Evolutionary conservation across 1,140 invertebrate species (phyloP).

Genomic region (Meloidogyne chitwoodi): DNA sequence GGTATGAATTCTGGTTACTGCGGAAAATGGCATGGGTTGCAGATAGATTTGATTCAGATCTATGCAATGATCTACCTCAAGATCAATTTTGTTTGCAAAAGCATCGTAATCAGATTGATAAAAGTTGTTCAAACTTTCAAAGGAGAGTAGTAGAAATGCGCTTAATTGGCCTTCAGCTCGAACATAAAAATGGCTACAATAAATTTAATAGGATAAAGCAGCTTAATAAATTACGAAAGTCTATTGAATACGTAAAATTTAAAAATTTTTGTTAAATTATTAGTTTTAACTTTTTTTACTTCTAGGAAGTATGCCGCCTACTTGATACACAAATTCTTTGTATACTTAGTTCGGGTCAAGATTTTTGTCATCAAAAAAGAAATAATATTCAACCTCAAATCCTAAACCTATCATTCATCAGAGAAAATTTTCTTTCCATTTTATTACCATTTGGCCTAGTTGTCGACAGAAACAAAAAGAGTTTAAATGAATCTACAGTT

Average conservation of each 20-base stretch:
- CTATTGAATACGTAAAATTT: not conserved
- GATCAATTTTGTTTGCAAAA: not conserved
- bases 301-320: not conserved
- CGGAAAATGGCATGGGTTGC: not conserved
- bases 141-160: not conserved
- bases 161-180: not conserved
- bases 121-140: not conserved
- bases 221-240: not conserved
- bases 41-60: not conserved
- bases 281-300: not conserved
- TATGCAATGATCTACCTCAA: not conserved
- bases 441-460: not conserved
- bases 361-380: not conserved
- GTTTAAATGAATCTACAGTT: not conserved
- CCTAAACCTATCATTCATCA: not conserved
- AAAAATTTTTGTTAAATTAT: not conserved
- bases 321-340: not conserved
- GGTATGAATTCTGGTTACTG: not conserved
- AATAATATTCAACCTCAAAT: not conserved
- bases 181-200: not conserved
- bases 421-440: not conserved
- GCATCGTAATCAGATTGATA: not conserved
- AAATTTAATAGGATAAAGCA: not conserved
- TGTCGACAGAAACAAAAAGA: not conserved
- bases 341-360: not conserved